Conservation (phyloP, 2,113 vertebrate species). For the Eclectus roratus region DNA sequence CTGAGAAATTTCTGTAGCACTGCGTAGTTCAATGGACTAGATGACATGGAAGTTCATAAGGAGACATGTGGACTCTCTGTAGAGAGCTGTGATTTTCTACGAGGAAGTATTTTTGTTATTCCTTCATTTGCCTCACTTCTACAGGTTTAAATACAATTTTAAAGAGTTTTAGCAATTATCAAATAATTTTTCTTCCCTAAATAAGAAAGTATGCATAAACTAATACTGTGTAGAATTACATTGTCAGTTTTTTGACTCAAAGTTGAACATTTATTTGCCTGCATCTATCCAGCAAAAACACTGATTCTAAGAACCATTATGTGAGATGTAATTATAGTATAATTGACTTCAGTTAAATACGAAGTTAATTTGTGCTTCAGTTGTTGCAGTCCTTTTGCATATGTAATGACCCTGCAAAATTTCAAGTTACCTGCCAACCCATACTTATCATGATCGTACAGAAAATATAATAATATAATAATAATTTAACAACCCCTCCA, state of each 20-base stretch:
- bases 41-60: not conserved
- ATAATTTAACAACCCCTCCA: not conserved
- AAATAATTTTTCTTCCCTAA: not conserved
- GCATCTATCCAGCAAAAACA: not conserved
- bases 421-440: not conserved
- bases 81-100: not conserved
- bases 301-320: not conserved
- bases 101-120: not conserved
- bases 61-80: accelerated
- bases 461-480: not conserved
- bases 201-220: not conserved
- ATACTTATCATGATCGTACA: not conserved
- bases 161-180: not conserved
- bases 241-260: not conserved
- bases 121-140: not conserved
- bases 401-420: not conserved
- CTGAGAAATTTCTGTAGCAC: not conserved
- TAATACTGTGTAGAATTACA: conserved; percentile 11
- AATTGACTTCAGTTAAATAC: not conserved
- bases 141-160: not conserved
- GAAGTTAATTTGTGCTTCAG: not conserved
- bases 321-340: not conserved
- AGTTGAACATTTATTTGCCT: not conserved
- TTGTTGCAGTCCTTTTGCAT: not conserved
- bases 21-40: not conserved